Base-by-base conservation (phyloP, 2,888 invertebrate genomes). In the Atethmia centrago region DNA sequence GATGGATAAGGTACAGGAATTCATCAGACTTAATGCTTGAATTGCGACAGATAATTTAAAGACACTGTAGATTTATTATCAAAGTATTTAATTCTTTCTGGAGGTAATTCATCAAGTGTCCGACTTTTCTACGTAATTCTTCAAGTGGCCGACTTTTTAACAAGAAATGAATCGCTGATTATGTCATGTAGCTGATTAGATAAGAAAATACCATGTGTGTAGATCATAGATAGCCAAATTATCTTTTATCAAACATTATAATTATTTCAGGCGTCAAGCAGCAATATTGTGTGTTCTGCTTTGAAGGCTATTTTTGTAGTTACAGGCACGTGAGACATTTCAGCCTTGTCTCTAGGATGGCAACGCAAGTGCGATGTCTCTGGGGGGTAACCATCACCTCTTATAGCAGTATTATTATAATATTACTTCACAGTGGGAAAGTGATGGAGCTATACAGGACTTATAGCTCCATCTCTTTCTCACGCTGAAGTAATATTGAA, bases 101-200 rank as follows among this genome's bases (percentile, higher is more conserved):
- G 10, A 47, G 25, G 1, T 75, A 53, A 59, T 65, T 42, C 28
- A 62, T 75, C 40, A 75, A 62, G 25, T n/a, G n/a, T 25, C 31
- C 25, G 42, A 45, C 19, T 75, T 51, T 59, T 28, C 21, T n/a
- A 68, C 47, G 14, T 76, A 25, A 53, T 76, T 55, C 14, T 31
- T 71, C 36, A 66, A 45, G 58, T 67, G 51, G 19, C 36, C 28
- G 58, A 51, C 76, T 68, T 53, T n/a, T 58, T 7, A 68, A 61
- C 59, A 68, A 61, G 49, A 59, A 45, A 67, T 51, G 16, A 71
- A 71, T 71, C 2, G 25, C 19, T 58, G 28, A 63, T 71, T 42
- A 64, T 58, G 40, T 77, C 74, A 47, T 21, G 28, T 40, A 12
- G 9, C 16, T 63, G 63, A 78, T 78, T 21, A 77, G 78, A 78